A percentile compares a stretch with the other conserved stretches of the same genome.
Conservation (phyloP, 2,888 invertebrate species). For the Eumerus sabulonum region DNA sequence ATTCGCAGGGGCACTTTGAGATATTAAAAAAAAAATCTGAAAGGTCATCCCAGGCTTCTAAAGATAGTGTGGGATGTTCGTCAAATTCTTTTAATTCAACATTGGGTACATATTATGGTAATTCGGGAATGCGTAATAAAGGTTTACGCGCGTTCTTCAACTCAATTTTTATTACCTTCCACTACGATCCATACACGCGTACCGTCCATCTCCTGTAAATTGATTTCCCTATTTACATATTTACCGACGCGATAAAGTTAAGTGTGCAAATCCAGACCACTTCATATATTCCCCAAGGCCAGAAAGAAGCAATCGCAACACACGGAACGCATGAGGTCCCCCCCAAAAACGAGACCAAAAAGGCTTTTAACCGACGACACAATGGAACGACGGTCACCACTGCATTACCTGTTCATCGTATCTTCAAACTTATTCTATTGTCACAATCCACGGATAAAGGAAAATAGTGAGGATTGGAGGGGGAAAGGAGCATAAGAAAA, state of each 20-base stretch:
- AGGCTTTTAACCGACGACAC: conserved; percentile 20
- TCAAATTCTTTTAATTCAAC: no score
- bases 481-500: conserved; percentile 11
- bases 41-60: no score
- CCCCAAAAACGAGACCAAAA: conserved; percentile 2
- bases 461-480: conserved; percentile 5
- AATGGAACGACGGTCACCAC: conserved; percentile 25
- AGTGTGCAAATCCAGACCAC: conserved; percentile 24
- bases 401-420: conserved; percentile 25
- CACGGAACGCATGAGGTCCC: conserved; percentile 22
- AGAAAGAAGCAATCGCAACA: conserved; percentile 9
- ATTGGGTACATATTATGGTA: no score
- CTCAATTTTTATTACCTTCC: no score
- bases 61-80: no score
- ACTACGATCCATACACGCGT: no score
- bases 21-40: no score
- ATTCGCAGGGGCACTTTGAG: no score
- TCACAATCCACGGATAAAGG: conserved; percentile 21
- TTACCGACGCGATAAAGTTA: conserved; percentile 33
- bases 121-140: no score
- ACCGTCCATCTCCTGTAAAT: no score
- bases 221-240: conserved; percentile 18
- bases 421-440: conserved; percentile 46
- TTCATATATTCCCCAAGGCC: conserved; percentile 13
- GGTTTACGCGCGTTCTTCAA: no score